Evolutionary conservation across 2,113 vertebrate species (phyloP).

Genomic region (Antigone vipio): DNA sequence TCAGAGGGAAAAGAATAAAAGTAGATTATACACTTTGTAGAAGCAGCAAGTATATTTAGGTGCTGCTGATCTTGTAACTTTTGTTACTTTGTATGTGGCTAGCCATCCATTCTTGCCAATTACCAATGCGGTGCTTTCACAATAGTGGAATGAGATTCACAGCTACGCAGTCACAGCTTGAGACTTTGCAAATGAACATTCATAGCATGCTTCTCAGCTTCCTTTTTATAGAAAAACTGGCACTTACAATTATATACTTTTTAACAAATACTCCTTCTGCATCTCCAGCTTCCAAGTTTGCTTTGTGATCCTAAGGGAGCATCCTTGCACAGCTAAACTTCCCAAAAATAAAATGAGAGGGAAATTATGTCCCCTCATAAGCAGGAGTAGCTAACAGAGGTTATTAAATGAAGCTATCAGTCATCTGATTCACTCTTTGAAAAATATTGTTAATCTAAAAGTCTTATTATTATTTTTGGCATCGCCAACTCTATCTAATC

Average conservation of each 20-base stretch:
- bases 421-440: constrained; percentile 1
- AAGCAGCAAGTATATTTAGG: constrained; percentile 35
- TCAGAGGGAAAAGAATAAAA: background rate
- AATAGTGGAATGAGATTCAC: constrained; percentile 53
- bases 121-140: constrained; percentile 37
- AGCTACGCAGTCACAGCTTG: constrained; percentile 57
- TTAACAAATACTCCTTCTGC: constrained; percentile 42
- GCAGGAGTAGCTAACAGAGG: background rate
- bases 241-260: constrained; percentile 40
- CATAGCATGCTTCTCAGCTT: constrained; percentile 44
- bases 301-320: constrained; percentile 24
- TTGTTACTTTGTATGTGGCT: constrained; percentile 38
- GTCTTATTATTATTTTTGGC: background rate
- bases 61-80: constrained; percentile 49
- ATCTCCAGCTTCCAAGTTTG: constrained; percentile 9
- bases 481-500: background rate
- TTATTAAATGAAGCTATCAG: constrained; percentile 35
- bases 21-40: background rate
- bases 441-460: constrained; percentile 38
- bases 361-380: constrained; percentile 23
- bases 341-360: constrained; percentile 27
- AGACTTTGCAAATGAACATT: constrained; percentile 66
- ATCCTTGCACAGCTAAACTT: background rate
- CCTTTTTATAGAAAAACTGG: constrained; percentile 57
- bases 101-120: constrained; percentile 60